Evolutionary conservation across 2,113 vertebrate species (phyloP).

Genomic region (Anas platyrhynchos): DNA sequence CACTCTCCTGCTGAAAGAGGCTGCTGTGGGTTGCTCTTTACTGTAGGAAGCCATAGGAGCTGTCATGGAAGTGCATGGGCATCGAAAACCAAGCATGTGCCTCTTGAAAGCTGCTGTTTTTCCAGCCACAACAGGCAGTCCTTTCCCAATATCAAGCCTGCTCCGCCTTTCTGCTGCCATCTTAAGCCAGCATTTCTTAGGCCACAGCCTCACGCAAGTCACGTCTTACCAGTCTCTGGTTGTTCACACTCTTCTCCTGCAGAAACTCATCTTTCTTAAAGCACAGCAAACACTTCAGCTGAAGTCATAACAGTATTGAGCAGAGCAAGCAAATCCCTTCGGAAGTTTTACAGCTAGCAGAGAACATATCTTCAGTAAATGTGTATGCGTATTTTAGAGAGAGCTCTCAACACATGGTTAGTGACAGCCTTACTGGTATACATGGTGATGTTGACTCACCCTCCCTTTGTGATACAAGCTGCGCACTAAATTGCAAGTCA

Average conservation of each 20-base stretch:
- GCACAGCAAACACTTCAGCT: not conserved
- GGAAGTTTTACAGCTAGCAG: not conserved
- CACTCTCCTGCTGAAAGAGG: fast-evolving
- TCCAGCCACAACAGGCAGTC: not conserved
- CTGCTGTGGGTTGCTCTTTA: fast-evolving
- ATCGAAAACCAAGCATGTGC: not conserved
- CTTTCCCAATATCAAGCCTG: not conserved
- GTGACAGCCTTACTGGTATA: not conserved
- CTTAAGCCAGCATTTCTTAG: not conserved
- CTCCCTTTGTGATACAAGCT: not conserved
- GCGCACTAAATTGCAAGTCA: fast-evolving
- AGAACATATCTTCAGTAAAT: fast-evolving
- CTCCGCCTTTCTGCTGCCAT: not conserved
- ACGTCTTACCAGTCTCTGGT: not conserved
- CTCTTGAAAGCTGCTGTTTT: not conserved
- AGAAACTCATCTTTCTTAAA: not conserved
- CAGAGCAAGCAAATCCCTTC: not conserved
- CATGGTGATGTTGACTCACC: not conserved
- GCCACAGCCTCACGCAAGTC: not conserved
- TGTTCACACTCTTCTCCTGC: not conserved
- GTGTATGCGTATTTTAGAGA: fast-evolving
- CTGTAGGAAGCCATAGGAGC: not conserved
- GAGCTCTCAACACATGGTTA: not conserved
- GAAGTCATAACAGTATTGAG: not conserved
- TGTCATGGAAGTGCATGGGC: not conserved